Evolutionary conservation across 2,888 invertebrate genomes (phyloP), one percentile per base, ranked within the genome.

Genomic region (Acleris cristana): DNA sequence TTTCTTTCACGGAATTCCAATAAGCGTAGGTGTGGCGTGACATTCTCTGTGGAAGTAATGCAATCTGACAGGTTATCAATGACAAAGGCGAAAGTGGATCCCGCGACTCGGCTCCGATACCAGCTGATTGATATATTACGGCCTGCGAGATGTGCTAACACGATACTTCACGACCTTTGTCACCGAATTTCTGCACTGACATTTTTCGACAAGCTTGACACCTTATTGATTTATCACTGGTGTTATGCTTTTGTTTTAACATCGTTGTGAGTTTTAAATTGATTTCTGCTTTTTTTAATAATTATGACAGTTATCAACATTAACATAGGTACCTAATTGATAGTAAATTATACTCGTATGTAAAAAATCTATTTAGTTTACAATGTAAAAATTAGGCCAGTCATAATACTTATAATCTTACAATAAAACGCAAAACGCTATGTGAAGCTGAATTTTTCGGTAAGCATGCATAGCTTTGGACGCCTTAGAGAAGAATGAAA

Each of bases 71-170:
- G 68, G 74, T 75, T 75, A 77, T 75, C 77, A 74, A 71, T 76
- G 73, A 77, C 72, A 74, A 79, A 71, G 70, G 70, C 65, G 77
- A 73, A 81, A 77, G 73, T 72, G 73, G 77, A 78, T 73, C 71
- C 69, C 23, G 57, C 61, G 44, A 30, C 51, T 52, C 52, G 40
- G 60, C 40, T n/a, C 57, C 21, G 44, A 44, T 57, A 58, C 49
- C 60, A 55, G 61, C 58, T 67, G 67, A 67, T 62, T 75, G 64
- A 64, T 70, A 75, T 71, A 70, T 77, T 70, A 63, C 51, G 66
- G 64, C 64, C 51, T 48, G 45, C 16, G 54, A 67, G 62, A 67
- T 67, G 62, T 58, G 66, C 56, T 62, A 66, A 67, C 67, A 63
- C 49, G 67, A 63, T 62, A 66, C 62, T 53, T 30, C 21, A 26